A percentile compares a stretch with the other conserved stretches of the same genome.
Conservation (phyloP, 2,113 vertebrate genomes). For the Coptodon bakossiorum region DNA sequence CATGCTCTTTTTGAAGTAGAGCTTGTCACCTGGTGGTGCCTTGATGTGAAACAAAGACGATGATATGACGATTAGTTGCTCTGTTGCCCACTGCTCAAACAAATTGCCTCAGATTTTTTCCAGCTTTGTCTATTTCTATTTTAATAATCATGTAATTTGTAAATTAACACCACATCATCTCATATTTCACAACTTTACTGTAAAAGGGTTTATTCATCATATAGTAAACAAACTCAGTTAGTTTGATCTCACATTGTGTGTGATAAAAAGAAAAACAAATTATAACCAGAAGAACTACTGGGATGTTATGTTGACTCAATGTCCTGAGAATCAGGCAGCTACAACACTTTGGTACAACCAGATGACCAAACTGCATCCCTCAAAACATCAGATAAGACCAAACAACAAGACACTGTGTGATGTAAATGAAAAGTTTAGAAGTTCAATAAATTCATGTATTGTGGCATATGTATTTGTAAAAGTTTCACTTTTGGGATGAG, state of each 20-base stretch:
- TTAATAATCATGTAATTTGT: accelerated
- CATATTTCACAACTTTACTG: neutral
- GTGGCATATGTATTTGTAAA: neutral
- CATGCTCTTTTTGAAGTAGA: neutral
- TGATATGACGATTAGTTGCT: neutral
- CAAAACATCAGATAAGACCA: neutral
- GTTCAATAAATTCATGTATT: neutral
- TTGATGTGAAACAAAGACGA: neutral
- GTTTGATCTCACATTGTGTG: neutral
- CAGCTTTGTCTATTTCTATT: accelerated
- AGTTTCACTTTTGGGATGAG: accelerated
- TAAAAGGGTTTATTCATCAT: accelerated
- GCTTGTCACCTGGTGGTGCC: neutral
- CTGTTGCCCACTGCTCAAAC: neutral
- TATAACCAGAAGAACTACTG: accelerated
- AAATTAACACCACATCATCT: accelerated
- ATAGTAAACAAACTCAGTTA: neutral
- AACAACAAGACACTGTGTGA: neutral
- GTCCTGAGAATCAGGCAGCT: neutral
- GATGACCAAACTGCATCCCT: neutral
- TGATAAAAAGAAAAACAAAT: neutral
- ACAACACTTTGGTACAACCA: neutral
- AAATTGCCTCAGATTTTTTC: accelerated
- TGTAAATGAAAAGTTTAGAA: neutral
- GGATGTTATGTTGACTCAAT: accelerated